These are phyloP conservation scores for Trichogramma dendrolimi DNA, from an alignment of 2,888 invertebrate genomes.

Conservation along the genomic window DNA sequence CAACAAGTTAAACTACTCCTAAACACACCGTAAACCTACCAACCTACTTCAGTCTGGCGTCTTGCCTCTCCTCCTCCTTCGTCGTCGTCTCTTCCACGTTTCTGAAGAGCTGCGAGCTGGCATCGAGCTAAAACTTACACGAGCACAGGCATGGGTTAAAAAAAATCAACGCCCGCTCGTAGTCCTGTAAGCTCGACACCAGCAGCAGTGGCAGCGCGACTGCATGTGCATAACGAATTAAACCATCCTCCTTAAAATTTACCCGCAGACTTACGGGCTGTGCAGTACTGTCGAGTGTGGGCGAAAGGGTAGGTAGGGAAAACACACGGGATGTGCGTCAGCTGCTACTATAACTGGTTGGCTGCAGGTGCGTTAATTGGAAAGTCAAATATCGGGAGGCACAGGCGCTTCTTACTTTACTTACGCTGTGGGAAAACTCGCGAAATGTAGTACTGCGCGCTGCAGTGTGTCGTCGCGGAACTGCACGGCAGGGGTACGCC, in stretches of 20 bases:
- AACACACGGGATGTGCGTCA: background rate
- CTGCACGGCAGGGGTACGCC: background rate
- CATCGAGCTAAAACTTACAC: too few relatives aligned
- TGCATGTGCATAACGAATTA: slow-evolving; percentile 8
- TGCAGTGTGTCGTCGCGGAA: background rate
- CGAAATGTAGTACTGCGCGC: background rate
- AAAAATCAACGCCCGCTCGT: too few relatives aligned
- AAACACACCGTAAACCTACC: too few relatives aligned
- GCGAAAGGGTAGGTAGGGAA: background rate
- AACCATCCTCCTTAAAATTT: slow-evolving; percentile 1
- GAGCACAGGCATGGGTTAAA: too few relatives aligned
- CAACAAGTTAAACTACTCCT: too few relatives aligned
- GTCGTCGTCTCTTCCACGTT: too few relatives aligned
- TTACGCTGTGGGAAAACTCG: slow-evolving; percentile 15
- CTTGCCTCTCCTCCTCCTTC: too few relatives aligned
- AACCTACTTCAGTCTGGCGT: too few relatives aligned
- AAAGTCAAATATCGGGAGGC: slow-evolving; percentile 38
- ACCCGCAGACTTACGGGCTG: slow-evolving; percentile 5
- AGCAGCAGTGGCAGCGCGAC: background rate
- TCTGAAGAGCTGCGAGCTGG: too few relatives aligned
- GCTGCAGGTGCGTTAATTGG: slow-evolving; percentile 40
- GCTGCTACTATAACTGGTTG: background rate
- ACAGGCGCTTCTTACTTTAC: background rate
- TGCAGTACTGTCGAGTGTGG: background rate
- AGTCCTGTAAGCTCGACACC: background rate